A percentile compares a stretch with the other conserved stretches of the same genome.
phyloP scores from a whole-genome alignment of 2,888 invertebrate species.

The Operophtera brumata region DNA sequence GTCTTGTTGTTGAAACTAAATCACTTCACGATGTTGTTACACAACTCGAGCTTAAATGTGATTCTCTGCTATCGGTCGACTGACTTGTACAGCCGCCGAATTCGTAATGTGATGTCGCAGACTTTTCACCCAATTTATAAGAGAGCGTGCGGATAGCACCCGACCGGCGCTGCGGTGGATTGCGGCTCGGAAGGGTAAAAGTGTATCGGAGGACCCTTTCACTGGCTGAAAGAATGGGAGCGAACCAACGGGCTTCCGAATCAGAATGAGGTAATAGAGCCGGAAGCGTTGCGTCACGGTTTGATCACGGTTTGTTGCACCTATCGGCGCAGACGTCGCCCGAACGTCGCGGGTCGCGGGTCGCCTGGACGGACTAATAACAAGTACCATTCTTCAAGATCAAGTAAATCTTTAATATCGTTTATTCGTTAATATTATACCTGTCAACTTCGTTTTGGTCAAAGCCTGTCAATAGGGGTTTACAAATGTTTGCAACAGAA shows the following conservation, averaged over 20 bases:
- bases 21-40: slow-evolving; percentile 59
- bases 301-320: slow-evolving; percentile 62
- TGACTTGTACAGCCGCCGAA: slow-evolving; percentile 74
- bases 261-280: slow-evolving; percentile 72
- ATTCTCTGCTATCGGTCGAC: slow-evolving; percentile 62
- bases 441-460: too few species aligned
- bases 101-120: slow-evolving; percentile 75
- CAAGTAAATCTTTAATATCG: neutral
- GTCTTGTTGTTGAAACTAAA: slow-evolving; percentile 69
- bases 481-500: too few species aligned
- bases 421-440: neutral
- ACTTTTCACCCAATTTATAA: slow-evolving; percentile 80
- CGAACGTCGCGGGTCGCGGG: slow-evolving; percentile 30
- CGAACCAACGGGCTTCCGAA: slow-evolving; percentile 69
- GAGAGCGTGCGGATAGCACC: slow-evolving; percentile 63
- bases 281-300: slow-evolving; percentile 69
- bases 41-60: slow-evolving; percentile 55
- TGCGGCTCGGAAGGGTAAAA: slow-evolving; percentile 70
- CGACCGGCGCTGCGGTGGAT: slow-evolving; percentile 52
- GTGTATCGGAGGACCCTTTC: slow-evolving; percentile 77
- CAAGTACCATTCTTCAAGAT: slow-evolving; percentile 13
- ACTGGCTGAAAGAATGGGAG: slow-evolving; percentile 78
- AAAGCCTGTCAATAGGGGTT: too few species aligned
- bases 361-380: slow-evolving; percentile 27
- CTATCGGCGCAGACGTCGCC: slow-evolving; percentile 56